Base-by-base conservation (phyloP, 2,888 invertebrate genomes). In the Lottia gigantea region DNA sequence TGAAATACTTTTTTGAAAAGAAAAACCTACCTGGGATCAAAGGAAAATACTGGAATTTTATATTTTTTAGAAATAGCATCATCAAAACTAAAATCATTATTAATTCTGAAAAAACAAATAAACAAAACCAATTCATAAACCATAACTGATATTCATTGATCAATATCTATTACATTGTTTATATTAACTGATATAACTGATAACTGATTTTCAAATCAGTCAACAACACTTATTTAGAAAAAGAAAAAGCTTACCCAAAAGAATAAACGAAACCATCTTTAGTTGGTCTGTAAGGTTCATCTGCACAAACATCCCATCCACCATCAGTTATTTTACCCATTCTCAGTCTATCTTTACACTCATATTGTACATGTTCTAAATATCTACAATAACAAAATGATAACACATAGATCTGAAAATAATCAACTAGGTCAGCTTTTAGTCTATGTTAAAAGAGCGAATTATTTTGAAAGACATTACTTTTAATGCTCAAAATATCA, bases 301-400 rank as follows among this genome's bases (percentile, higher is more conserved):
- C 82, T 46, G 78, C 79, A 77, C 85, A 85, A n/a, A 85, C 76
- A 64, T 84, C 82, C 85, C 85, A 85, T 0, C 85, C 85, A n/a
- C 85, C 85, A 68, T 85, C 85, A 16, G 79, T 80, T 11, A 83
- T 73, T n/a, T 74, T 76, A 19, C 84, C 84, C 31, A 83, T 71
- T 19, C 83, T 74, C 45, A 77, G 71, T 46, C 81, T 71, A 49
- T 75, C 74, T 16, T 72, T 64, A 75, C 84, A 84, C 12, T 25
- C 15, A n/a, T 19, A 16, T 40, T 40, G 40, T 11, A 40, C 11
- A 40, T 40, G 40, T 4, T 40, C 11, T 40, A 40, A 40, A 40
- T 40, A 40, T 40, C 11, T 40, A 40, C 40, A 40, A 40, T 40
- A 40, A 40, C 11, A 40, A 40, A 74, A 83, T n/a, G n/a, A n/a